Evolutionary conservation across 2,113 vertebrate species (phyloP).

Genomic region (human (Homo sapiens)): GRCh38 chr3:189815001-189815500

Average conservation of each 20-base stretch:
- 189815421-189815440: accelerated
- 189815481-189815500: not conserved
- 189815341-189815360: not conserved
- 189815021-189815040: not conserved
- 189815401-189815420: not conserved
- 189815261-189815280: not conserved
- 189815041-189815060: not conserved
- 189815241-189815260: not conserved
- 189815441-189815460: not conserved
- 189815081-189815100: not conserved
- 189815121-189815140: not conserved
- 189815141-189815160: not conserved
- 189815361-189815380: not conserved
- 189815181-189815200: not conserved
- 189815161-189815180: not conserved
- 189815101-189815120: not conserved
- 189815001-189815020: not conserved
- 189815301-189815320: not conserved
- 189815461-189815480: not conserved
- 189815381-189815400: not conserved
- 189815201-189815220: not conserved
- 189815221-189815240: not conserved
- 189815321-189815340: not conserved
- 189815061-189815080: not conserved
- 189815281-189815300: not conserved